Base-by-base conservation (phyloP, 2,797 vertebrate species). In the Pantherophis vulpinus region DNA sequence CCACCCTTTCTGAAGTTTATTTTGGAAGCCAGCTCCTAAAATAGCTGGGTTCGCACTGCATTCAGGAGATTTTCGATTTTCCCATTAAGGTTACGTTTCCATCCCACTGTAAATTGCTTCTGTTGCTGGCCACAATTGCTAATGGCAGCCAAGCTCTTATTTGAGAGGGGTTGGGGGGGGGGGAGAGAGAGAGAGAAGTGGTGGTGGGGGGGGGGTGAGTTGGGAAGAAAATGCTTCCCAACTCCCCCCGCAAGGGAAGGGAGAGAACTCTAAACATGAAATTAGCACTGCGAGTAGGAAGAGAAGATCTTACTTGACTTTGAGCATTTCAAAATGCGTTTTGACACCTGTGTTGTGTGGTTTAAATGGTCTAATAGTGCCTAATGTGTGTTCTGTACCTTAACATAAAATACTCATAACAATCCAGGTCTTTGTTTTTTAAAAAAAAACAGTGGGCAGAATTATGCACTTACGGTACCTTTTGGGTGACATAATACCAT, bases 1-100 rank as follows among this genome's bases (percentile, higher is more conserved):
- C 92, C 86, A 83, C 55, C 54, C 55, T 20, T 58, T 60, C 12
- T 89, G 5, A 66, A 61, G 93, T n/a, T 89, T 93, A 5, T 90
- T 88, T 83, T 93, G 86, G 94, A 96, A 54, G 86, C 32, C 63
- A 89, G 88, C 91, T 60, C 88, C 87, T 70, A 87, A 2, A 91
- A 37, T 93, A 23, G 90, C 42, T 42, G 55, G 88, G n/a, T 9
- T 93, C 79, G 0, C 58, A 47, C 56, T 2, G 37, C 29, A 37
- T 7, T 55, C 29, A 9, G 18, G 11, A 88, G 88, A 63, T 66
- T 60, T 66, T 37, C 8, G 0, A 5, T 86, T 58, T 29, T 18
- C 18, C 37, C 61, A 37, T 70, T 29, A 25, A 58, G 92, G 83
- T 25, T 91, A 29, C 20, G 14, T 87, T 87, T 70, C 61, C 23